Percentiles rank a stretch among this genome's conserved stretches.
Evolutionary conservation across 2,797 vertebrate genomes (phyloP).

Genomic region (Tokudaia muenninki): DNA sequence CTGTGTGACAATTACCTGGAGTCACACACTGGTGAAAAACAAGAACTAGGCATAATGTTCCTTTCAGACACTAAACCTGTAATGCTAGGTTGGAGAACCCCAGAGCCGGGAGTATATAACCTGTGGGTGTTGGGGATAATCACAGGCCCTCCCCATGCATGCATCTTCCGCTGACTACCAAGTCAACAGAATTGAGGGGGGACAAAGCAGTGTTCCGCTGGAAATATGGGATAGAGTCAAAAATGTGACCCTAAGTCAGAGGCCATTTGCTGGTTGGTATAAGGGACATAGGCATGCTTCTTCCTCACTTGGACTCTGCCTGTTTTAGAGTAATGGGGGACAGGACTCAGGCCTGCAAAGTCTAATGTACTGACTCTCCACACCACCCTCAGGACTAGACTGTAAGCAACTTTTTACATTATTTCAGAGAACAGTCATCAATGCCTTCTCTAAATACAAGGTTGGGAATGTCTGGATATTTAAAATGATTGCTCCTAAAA

Average conservation of each 20-base stretch:
- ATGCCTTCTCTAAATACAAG: background rate
- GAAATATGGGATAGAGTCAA: background rate
- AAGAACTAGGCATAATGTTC: background rate
- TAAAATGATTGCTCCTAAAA: background rate
- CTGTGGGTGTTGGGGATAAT: background rate
- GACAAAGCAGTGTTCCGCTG: background rate
- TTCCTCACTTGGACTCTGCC: background rate
- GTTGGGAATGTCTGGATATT: background rate
- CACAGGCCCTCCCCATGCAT: background rate
- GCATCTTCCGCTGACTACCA: background rate
- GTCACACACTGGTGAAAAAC: conserved; percentile 57
- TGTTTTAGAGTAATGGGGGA: background rate
- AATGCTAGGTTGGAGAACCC: background rate
- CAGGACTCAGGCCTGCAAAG: background rate
- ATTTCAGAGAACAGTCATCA: background rate
- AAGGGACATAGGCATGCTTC: background rate
- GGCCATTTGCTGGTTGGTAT: background rate
- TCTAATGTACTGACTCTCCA: background rate
- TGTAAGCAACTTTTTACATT: background rate
- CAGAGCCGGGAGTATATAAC: background rate
- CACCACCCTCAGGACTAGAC: background rate
- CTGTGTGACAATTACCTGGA: conserved; percentile 64
- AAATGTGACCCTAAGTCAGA: background rate
- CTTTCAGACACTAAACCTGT: background rate
- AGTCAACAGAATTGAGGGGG: background rate